Evolutionary conservation across 2,113 vertebrate genomes (phyloP).

Genomic region (Turdus rufiventris): DNA sequence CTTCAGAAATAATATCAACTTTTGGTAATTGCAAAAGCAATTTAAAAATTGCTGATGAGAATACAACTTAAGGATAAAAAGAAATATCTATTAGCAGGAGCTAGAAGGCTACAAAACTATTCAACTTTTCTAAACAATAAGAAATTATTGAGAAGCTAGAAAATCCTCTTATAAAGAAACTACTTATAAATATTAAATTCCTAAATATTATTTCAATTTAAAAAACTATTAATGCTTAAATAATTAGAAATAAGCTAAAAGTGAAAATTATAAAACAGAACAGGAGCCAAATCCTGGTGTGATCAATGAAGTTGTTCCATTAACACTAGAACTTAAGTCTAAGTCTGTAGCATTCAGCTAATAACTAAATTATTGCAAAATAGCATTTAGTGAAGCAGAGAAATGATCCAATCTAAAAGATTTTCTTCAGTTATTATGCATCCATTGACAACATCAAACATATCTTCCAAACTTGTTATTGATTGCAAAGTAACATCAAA

Average conservation of each 20-base stretch:
- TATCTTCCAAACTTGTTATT: conserved; percentile 74
- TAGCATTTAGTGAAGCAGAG: conserved; percentile 68
- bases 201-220: neutral
- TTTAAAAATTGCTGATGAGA: neutral
- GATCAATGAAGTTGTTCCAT: neutral
- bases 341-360: neutral
- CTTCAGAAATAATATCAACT: neutral
- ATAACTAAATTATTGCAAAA: neutral
- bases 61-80: neutral
- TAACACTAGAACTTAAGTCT: neutral
- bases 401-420: conserved; percentile 77
- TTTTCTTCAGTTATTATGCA: conserved; percentile 66
- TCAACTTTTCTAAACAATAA: conserved; percentile 7
- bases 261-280: neutral
- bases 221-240: neutral
- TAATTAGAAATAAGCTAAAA: neutral
- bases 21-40: neutral
- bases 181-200: neutral
- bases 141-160: neutral
- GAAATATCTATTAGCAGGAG: neutral
- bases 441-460: conserved; percentile 78
- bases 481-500: conserved; percentile 73
- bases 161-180: neutral
- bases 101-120: neutral
- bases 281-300: neutral